phyloP scores from a whole-genome alignment of 2,113 vertebrate species.

The Mus musculus region GRCm39 chr11:110266501-110267000 shows the following conservation, averaged over 20 bases:
- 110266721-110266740: background rate
- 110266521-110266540: too few species aligned
- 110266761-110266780: background rate
- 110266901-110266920: background rate
- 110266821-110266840: background rate
- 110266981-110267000: background rate
- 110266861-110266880: background rate
- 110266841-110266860: too few species aligned
- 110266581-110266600: background rate
- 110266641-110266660: accelerated
- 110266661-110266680: background rate
- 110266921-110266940: background rate
- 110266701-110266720: background rate
- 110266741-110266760: background rate
- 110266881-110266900: background rate
- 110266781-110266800: background rate
- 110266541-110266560: background rate
- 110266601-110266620: too few species aligned
- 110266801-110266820: background rate
- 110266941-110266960: background rate
- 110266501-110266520: too few species aligned
- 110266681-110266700: accelerated
- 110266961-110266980: background rate
- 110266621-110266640: accelerated
- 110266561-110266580: background rate